Evolutionary conservation across 2,888 invertebrate species (phyloP).

Genomic region (Caenorhabditis panamensis): DNA sequence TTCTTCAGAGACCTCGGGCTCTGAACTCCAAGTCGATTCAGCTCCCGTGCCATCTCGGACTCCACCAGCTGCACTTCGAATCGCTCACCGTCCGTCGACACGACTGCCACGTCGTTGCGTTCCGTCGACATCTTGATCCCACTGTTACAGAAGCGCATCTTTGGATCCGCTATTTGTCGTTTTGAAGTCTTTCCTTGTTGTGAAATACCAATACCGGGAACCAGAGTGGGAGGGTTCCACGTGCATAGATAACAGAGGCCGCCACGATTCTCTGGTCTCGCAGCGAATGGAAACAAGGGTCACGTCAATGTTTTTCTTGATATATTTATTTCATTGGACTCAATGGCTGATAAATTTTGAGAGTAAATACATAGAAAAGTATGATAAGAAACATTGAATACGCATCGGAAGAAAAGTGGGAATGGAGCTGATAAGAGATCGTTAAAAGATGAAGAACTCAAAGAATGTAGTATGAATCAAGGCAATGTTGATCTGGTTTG

Average conservation of each 20-base stretch:
- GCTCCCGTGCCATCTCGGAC: slow-evolving; percentile 38
- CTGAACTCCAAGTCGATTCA: slow-evolving; percentile 34
- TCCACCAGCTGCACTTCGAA: slow-evolving; percentile 40
- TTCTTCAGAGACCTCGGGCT: slow-evolving; percentile 35
- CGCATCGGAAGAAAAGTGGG: too few relatives aligned
- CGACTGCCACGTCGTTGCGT: slow-evolving; percentile 31
- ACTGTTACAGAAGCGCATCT: slow-evolving; percentile 30
- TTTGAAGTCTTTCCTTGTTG: slow-evolving; percentile 8
- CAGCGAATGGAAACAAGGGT: too few relatives aligned
- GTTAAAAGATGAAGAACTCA: not conserved
- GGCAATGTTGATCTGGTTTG: not conserved
- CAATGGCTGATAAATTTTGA: too few relatives aligned
- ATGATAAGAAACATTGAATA: too few relatives aligned
- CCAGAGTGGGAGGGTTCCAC: too few relatives aligned
- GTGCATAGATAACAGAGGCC: too few relatives aligned
- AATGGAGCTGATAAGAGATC: not conserved
- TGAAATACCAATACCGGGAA: too few relatives aligned
- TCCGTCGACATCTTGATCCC: slow-evolving; percentile 17
- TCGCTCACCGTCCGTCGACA: slow-evolving; percentile 46
- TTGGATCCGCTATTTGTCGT: not conserved
- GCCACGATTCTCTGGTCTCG: too few relatives aligned
- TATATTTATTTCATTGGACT: too few relatives aligned
- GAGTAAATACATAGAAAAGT: too few relatives aligned
- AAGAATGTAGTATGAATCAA: too few relatives aligned
- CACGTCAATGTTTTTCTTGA: too few relatives aligned